Evolutionary conservation across 2,888 invertebrate genomes (phyloP).

Genomic region (Diploptera punctata): DNA sequence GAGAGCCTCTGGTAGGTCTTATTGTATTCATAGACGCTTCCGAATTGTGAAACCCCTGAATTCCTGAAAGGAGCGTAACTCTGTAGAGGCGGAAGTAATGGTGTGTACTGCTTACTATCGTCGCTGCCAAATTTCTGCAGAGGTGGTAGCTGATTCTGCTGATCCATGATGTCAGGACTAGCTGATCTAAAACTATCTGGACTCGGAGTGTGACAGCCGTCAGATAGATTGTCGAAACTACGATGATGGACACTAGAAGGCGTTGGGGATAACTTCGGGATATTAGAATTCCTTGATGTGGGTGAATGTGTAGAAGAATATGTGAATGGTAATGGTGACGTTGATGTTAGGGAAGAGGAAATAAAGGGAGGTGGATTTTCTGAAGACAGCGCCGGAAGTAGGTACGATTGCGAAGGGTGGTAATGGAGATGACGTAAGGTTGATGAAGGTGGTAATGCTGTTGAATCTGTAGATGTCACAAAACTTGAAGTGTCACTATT

Average conservation of each 20-base stretch:
- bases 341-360: conserved; percentile 17
- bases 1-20: conserved; percentile 17
- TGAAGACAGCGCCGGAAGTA: neutral
- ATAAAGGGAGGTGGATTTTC: neutral
- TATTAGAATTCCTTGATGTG: neutral
- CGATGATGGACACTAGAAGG: neutral
- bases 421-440: neutral
- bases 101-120: conserved; percentile 40
- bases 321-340: conserved; percentile 24
- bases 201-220: conserved; percentile 58
- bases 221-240: conserved; percentile 44
- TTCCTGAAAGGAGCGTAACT: conserved; percentile 14
- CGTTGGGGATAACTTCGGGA: neutral
- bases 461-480: conserved; percentile 8
- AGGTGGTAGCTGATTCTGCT: conserved; percentile 16
- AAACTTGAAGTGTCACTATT: conserved; percentile 15
- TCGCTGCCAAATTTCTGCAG: conserved; percentile 20
- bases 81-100: conserved; percentile 45
- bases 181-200: conserved; percentile 61
- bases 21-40: conserved; percentile 26
- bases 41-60: neutral
- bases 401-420: conserved; percentile 18
- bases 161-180: conserved; percentile 49
- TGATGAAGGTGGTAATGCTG: conserved; percentile 27
- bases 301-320: conserved; percentile 20